Percentiles rank a stretch among this genome's conserved stretches.
These are phyloP conservation scores for Sebastes minor DNA, from an alignment of 2,797 vertebrate species.

Conservation along the genomic window DNA sequence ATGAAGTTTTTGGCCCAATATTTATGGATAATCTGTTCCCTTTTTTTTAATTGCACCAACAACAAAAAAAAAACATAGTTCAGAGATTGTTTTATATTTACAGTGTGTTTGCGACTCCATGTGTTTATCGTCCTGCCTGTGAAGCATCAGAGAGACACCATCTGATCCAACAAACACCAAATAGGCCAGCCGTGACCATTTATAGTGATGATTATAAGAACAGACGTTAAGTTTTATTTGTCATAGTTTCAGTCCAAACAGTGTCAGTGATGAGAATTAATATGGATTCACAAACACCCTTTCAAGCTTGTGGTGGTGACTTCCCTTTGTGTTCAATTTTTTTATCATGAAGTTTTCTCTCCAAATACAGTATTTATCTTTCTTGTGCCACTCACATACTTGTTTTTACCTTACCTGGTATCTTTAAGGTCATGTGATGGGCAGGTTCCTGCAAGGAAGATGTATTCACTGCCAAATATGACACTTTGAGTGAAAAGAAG, in stretches of 20 bases:
- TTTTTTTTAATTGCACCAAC: background rate
- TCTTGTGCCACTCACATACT: background rate
- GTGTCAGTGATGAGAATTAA: background rate
- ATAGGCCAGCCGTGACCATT: background rate
- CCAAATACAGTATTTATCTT: background rate
- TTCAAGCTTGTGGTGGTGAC: background rate
- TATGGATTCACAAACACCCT: background rate
- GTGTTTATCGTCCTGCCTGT: background rate
- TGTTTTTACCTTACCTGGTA: background rate
- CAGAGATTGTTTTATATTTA: background rate
- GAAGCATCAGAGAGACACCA: background rate
- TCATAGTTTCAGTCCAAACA: background rate
- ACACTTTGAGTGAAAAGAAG: background rate
- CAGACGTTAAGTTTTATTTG: background rate
- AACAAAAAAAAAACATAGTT: background rate
- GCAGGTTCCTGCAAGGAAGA: background rate
- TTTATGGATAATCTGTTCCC: constrained; percentile 2
- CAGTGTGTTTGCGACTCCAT: background rate
- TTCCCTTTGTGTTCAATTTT: background rate
- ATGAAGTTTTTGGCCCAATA: constrained; percentile 6
- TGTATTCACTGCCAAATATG: background rate
- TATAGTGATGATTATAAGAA: background rate
- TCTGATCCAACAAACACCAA: background rate
- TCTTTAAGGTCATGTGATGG: background rate
- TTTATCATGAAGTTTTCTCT: background rate